These are phyloP conservation scores for Alosa sapidissima DNA, from an alignment of 2,797 vertebrate genomes.

Conservation along the genomic window DNA sequence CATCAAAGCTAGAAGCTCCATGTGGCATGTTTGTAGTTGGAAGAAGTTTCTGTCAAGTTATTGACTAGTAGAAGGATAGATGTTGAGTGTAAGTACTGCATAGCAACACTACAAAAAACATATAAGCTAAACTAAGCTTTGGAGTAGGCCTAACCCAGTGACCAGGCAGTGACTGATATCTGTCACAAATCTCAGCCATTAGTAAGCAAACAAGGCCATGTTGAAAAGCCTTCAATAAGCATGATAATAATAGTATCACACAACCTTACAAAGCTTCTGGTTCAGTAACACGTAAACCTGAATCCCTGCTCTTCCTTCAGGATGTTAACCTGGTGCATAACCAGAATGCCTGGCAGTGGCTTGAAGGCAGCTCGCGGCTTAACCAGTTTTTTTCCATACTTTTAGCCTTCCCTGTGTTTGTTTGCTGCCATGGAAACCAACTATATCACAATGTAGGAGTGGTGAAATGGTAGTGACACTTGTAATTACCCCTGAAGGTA, in stretches of 20 bases:
- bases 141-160: neutral
- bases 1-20: neutral
- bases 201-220: too few relatives aligned
- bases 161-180: neutral
- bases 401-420: slow-evolving; percentile 37
- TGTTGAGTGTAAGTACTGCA: neutral
- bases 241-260: neutral
- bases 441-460: neutral
- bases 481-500: slow-evolving; percentile 49
- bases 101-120: neutral
- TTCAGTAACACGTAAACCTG: neutral
- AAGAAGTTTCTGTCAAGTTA: neutral
- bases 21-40: too few relatives aligned
- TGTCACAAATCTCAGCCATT: too few relatives aligned
- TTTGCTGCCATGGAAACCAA: slow-evolving; percentile 35
- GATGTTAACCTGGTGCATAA: slow-evolving; percentile 24
- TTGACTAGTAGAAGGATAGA: neutral
- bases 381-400: slow-evolving; percentile 60
- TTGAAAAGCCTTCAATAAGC: too few relatives aligned
- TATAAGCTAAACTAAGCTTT: neutral
- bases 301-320: neutral
- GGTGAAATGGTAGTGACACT: slow-evolving; percentile 33
- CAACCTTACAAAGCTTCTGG: neutral
- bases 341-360: slow-evolving; percentile 66
- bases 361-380: slow-evolving; percentile 64